These are phyloP conservation scores for Danio kyathit DNA, from an alignment of 2,797 vertebrate species.

Conservation along the genomic window DNA sequence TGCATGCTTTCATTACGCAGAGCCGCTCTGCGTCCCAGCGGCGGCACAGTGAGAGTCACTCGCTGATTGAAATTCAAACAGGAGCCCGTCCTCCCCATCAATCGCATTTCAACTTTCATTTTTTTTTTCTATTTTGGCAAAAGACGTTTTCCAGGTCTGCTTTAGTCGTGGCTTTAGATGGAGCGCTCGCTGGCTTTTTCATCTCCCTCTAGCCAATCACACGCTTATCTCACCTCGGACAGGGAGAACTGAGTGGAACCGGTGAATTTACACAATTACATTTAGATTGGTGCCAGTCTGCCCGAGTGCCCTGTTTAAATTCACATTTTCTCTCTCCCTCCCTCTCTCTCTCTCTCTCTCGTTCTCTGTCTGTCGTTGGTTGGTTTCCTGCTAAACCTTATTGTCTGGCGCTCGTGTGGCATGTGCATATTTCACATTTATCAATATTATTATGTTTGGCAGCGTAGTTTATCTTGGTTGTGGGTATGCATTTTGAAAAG, in stretches of 20 bases:
- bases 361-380: not conserved
- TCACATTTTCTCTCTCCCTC: conserved; percentile 19
- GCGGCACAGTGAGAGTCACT: not conserved
- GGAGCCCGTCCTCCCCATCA: conserved; percentile 42
- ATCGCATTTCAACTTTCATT: conserved; percentile 39
- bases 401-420: conserved; percentile 14
- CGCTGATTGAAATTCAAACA: conserved; percentile 59
- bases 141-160: conserved; percentile 35
- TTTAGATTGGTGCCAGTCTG: conserved; percentile 52
- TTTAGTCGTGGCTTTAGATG: conserved; percentile 21
- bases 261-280: conserved; percentile 56
- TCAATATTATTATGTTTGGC: conserved; percentile 39
- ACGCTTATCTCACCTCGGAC: conserved; percentile 56
- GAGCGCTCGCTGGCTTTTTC: conserved; percentile 49
- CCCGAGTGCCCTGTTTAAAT: conserved; percentile 44
- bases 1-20: conserved; percentile 59
- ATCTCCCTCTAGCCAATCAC: conserved; percentile 54
- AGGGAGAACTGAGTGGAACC: conserved; percentile 47
- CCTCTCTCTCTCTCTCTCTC: not conserved
- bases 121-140: conserved; percentile 33
- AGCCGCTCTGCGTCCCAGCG: conserved; percentile 42
- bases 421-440: conserved; percentile 31
- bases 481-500: conserved; percentile 26
- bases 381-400: conserved; percentile 16
- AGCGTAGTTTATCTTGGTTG: conserved; percentile 28